Percentiles rank a stretch among this genome's conserved stretches.
Evolutionary conservation across 1,140 invertebrate genomes (phyloP).

Genomic region (Apolygus lucorum): DNA sequence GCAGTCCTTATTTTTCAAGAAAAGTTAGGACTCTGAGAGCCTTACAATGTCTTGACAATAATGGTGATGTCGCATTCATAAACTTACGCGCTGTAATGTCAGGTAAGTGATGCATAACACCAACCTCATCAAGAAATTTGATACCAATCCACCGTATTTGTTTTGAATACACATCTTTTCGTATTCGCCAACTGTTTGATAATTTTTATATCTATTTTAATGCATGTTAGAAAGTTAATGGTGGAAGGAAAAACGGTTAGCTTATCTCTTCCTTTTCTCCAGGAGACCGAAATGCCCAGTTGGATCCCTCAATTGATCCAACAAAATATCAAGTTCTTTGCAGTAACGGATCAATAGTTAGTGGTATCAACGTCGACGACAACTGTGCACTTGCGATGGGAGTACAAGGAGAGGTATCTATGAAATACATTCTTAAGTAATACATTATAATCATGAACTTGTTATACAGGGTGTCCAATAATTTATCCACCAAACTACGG

Average conservation of each 20-base stretch:
- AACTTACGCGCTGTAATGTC: not conserved
- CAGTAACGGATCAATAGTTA: conserved; percentile 6
- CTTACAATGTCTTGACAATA: conserved; percentile 11
- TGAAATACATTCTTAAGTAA: no score
- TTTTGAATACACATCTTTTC: no score
- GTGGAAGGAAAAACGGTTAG: no score
- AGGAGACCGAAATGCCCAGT: not conserved
- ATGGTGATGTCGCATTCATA: conserved; percentile 15
- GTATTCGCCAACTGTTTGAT: not conserved
- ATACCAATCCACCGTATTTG: no score
- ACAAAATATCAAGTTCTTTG: conserved; percentile 8
- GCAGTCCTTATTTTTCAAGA: not conserved
- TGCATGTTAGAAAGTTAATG: no score
- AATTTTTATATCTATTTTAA: not conserved
- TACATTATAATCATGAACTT: no score
- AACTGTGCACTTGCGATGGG: not conserved
- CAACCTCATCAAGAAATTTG: no score
- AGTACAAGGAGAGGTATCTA: conserved; percentile 8
- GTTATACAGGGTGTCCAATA: no score
- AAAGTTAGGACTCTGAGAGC: not conserved
- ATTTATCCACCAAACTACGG: no score
- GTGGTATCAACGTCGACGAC: not conserved
- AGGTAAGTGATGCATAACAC: not conserved
- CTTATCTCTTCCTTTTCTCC: not conserved
- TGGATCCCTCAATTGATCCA: conserved; percentile 3